Percentiles rank a stretch among this genome's conserved stretches.
Conservation (phyloP, 2,888 invertebrate genomes). For the Noctua janthina region DNA sequence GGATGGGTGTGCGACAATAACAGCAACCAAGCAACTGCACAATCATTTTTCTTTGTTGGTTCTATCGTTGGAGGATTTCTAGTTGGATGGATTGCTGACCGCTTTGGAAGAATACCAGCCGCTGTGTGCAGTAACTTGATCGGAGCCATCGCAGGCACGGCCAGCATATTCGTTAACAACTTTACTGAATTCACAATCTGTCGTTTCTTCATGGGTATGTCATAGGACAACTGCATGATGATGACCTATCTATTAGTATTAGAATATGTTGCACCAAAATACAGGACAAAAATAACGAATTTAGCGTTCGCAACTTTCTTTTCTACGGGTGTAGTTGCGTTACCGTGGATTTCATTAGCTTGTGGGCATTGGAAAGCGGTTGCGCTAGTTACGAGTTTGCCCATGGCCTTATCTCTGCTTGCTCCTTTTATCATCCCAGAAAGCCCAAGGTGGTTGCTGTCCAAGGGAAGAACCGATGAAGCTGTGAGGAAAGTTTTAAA, state of each 20-base stretch:
- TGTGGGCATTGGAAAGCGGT: conserved; percentile 81
- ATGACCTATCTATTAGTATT: conserved; percentile 80
- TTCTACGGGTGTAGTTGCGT: conserved; percentile 67
- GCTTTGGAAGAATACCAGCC: conserved; percentile 80
- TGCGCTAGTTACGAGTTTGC: conserved; percentile 79
- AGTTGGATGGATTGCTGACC: conserved; percentile 80
- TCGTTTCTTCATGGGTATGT: conserved; percentile 82
- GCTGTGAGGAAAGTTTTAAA: conserved; percentile 74
- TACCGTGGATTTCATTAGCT: conserved; percentile 82
- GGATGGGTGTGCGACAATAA: conserved; percentile 82
- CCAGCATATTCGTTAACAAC: conserved; percentile 74
- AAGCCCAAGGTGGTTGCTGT: conserved; percentile 82
- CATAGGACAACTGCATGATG: conserved; percentile 83
- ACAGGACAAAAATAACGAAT: conserved; percentile 81
- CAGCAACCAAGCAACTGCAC: conserved; percentile 82
- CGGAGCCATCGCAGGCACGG: conserved; percentile 77
- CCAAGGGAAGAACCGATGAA: conserved; percentile 78
- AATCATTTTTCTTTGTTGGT: conserved; percentile 81
- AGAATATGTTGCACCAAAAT: conserved; percentile 82
- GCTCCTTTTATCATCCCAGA: conserved; percentile 80
- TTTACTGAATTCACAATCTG: conserved; percentile 77
- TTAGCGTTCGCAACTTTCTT: conserved; percentile 80
- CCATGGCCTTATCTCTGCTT: conserved; percentile 75
- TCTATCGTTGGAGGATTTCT: conserved; percentile 80
- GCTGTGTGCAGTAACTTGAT: conserved; percentile 76